Evolutionary conservation across 2,888 invertebrate species (phyloP).

Genomic region (Romanomermis culicivorax): DNA sequence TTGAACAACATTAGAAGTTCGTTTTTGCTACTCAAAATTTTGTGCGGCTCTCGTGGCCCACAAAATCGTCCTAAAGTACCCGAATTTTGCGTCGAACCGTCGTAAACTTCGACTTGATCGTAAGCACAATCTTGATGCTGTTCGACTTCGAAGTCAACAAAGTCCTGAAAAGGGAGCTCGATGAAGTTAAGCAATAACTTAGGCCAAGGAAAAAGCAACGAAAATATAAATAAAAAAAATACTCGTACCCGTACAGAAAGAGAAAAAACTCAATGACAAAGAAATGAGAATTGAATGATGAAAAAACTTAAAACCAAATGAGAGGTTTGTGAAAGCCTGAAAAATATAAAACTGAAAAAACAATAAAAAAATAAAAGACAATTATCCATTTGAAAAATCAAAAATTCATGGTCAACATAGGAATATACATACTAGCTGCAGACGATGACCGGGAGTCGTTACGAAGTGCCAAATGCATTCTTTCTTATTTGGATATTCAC

Average conservation of each 20-base stretch:
- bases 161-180: constrained; percentile 37
- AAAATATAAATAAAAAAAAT: too few relatives aligned
- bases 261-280: too few relatives aligned
- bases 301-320: too few relatives aligned
- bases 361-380: too few relatives aligned
- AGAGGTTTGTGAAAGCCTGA: too few relatives aligned
- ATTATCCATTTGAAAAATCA: too few relatives aligned
- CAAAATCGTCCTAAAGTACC: constrained; percentile 68
- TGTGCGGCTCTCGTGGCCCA: constrained; percentile 51
- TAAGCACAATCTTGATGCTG: constrained; percentile 91
- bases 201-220: constrained; percentile 10
- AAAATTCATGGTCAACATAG: too few relatives aligned
- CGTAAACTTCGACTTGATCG: constrained; percentile 79
- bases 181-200: constrained; percentile 17
- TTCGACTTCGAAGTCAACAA: constrained; percentile 80
- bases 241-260: too few relatives aligned
- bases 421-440: constrained; percentile 49
- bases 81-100: constrained; percentile 67
- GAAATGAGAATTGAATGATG: too few relatives aligned
- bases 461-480: constrained; percentile 95
- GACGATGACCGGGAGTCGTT: constrained; percentile 83
- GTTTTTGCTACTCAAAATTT: constrained; percentile 31
- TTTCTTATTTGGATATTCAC: constrained; percentile 58
- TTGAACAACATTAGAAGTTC: constrained; percentile 58
- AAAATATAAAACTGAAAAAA: too few relatives aligned